Evolutionary conservation across 2,888 invertebrate species (phyloP).

Genomic region (Orgyia antiqua): DNA sequence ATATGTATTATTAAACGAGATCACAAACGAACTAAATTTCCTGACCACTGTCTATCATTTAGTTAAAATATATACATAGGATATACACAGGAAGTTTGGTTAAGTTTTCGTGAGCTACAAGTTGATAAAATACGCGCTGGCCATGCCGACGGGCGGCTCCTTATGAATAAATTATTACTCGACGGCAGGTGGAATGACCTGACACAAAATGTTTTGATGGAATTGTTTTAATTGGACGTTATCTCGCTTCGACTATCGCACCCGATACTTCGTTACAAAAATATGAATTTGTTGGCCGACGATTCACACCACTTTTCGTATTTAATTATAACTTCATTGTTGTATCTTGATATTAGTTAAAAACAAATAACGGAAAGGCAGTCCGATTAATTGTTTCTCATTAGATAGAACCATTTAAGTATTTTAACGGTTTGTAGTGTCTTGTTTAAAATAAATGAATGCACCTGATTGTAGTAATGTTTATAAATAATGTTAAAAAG

Average conservation of each 20-base stretch:
- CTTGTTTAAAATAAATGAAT: no score
- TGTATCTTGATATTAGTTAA: conserved; percentile 47
- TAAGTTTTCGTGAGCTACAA: conserved; percentile 23
- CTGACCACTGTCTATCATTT: no score
- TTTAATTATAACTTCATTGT: conserved; percentile 45
- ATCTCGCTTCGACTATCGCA: conserved; percentile 62
- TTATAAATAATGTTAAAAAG: no score
- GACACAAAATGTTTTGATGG: conserved; percentile 77
- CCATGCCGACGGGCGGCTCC: conserved; percentile 43
- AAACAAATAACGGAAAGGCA: conserved; percentile 50
- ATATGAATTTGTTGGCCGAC: conserved; percentile 62
- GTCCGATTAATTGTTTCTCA: conserved; percentile 39
- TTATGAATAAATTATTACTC: conserved; percentile 72
- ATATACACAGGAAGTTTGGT: conserved; percentile 18
- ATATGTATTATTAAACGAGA: no score
- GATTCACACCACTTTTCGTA: conserved; percentile 59
- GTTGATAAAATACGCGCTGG: conserved; percentile 23
- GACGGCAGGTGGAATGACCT: conserved; percentile 76
- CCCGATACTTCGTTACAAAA: conserved; percentile 57
- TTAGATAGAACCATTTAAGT: conserved; percentile 23
- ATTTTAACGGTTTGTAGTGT: conserved; percentile 11
- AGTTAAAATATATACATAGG: no score
- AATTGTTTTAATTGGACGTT: conserved; percentile 77
- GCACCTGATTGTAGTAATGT: no score
- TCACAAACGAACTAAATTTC: no score